Percentiles rank a stretch among this genome's conserved stretches.
Evolutionary conservation across 2,888 invertebrate genomes (phyloP).

Genomic region (Heteromyza rotundicornis): DNA sequence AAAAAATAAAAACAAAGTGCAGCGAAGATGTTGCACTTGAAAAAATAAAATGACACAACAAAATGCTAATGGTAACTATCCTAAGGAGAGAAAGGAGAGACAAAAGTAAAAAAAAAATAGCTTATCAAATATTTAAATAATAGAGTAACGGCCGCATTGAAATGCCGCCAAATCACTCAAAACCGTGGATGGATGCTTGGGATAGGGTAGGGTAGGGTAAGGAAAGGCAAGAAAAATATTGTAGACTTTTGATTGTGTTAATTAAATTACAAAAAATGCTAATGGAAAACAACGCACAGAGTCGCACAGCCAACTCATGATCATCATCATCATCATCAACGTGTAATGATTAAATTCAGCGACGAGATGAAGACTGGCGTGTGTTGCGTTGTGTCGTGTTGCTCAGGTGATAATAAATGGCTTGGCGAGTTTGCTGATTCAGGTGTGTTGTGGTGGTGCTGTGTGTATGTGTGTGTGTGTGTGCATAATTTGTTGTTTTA

Average conservation of each 20-base stretch:
- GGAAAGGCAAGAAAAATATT: not conserved
- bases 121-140: constrained; percentile 8
- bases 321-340: no score
- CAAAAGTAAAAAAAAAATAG: not conserved
- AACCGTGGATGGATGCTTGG: not conserved
- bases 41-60: not conserved
- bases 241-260: constrained; percentile 34
- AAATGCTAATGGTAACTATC: not conserved
- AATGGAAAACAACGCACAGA: not conserved
- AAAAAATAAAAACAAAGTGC: no score
- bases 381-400: no score
- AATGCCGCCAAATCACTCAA: not conserved
- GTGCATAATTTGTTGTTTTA: not conserved
- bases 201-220: no score
- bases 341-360: no score
- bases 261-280: constrained; percentile 34
- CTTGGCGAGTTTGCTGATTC: constrained; percentile 1
- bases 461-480: constrained; percentile 5
- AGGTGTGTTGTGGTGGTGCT: constrained; percentile 9
- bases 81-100: not conserved
- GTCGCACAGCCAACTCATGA: no score
- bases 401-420: no score
- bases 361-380: no score
- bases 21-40: not conserved
- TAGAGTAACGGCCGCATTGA: not conserved